A percentile compares a stretch with the other conserved stretches of the same genome.
Evolutionary conservation across 2,797 vertebrate genomes (phyloP).

Genomic region (Pseudochirops cupreus): DNA sequence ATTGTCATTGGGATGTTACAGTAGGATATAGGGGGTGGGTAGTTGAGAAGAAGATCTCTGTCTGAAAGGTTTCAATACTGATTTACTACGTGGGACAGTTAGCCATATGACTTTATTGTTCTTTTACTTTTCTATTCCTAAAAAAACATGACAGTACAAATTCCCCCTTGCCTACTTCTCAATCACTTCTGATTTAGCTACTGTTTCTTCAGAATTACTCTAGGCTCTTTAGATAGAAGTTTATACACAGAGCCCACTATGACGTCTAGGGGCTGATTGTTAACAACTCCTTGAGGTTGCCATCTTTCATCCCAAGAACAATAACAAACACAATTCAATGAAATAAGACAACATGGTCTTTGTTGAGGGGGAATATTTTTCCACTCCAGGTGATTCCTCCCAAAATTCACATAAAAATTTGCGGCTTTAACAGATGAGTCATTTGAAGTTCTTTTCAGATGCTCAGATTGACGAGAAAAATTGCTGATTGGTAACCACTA

Average conservation of each 20-base stretch:
- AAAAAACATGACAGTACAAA: background rate
- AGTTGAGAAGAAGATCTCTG: background rate
- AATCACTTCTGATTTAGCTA: background rate
- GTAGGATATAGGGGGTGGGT: background rate
- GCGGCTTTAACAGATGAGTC: background rate
- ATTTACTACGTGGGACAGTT: background rate
- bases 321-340: background rate
- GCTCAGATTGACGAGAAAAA: background rate
- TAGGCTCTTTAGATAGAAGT: background rate
- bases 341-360: background rate
- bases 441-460: background rate
- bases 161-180: background rate
- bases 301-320: background rate
- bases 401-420: background rate
- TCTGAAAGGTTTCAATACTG: background rate
- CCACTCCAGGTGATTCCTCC: background rate
- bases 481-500: background rate
- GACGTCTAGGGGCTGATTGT: background rate
- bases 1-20: background rate
- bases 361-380: slow-evolving; percentile 11
- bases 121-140: background rate
- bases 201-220: background rate
- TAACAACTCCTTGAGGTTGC: background rate
- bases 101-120: background rate
- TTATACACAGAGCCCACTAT: background rate